These are phyloP conservation scores for Eupeodes luniger DNA, from an alignment of 2,888 invertebrate species.

Conservation along the genomic window DNA sequence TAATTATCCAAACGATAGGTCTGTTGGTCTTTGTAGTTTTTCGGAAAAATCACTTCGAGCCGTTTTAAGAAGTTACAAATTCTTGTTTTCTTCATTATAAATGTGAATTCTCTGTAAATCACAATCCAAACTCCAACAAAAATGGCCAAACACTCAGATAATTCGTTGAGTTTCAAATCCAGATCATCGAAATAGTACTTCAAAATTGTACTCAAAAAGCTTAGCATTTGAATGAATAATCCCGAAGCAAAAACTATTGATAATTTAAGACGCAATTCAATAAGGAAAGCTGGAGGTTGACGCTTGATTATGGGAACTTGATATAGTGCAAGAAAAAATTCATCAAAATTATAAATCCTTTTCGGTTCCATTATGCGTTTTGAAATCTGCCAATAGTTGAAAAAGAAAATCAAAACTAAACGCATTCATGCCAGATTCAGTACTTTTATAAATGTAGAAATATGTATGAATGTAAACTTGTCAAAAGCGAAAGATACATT, in stretches of 20 bases:
- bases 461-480: too few relatives aligned
- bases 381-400: too few relatives aligned
- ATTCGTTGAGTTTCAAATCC: background rate
- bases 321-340: background rate
- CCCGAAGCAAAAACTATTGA: background rate
- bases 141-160: background rate
- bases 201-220: background rate
- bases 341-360: background rate
- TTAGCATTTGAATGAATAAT: background rate
- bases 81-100: background rate
- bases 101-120: background rate
- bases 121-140: background rate
- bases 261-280: background rate
- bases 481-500: too few relatives aligned
- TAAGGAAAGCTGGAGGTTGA: background rate
- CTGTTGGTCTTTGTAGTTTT: background rate
- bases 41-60: conserved; percentile 27
- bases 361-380: background rate
- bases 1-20: background rate
- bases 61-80: background rate
- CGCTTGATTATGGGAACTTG: background rate
- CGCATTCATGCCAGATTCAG: too few relatives aligned
- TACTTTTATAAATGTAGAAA: too few relatives aligned
- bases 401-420: background rate
- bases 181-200: background rate